Percentiles rank a stretch among this genome's conserved stretches.
Conservation (phyloP, 2,888 invertebrate species). For the Mesorhabditis sp. region DNA sequence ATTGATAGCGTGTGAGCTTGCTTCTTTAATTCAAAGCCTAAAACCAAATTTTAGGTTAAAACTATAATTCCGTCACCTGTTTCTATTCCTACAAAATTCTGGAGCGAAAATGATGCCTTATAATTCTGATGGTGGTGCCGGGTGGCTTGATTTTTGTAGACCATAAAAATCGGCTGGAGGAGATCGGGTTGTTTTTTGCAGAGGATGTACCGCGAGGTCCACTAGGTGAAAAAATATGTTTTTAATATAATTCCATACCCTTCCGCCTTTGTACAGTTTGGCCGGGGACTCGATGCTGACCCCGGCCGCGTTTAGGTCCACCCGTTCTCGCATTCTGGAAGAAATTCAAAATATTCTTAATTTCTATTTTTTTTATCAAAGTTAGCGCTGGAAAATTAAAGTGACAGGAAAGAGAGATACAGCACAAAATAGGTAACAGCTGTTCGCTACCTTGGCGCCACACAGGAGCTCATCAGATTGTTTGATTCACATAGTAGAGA, state of each 20-base stretch:
- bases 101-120: not conserved
- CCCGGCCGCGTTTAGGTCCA: not conserved
- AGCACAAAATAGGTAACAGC: not conserved
- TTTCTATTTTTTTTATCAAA: not conserved
- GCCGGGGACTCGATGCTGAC: not conserved
- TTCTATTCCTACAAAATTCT: not conserved
- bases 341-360: not conserved
- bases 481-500: not conserved
- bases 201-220: conserved; percentile 28
- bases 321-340: conserved; percentile 5
- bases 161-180: conserved; percentile 20
- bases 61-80: not conserved
- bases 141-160: conserved; percentile 25
- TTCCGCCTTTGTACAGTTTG: not conserved
- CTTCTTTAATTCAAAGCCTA: not conserved
- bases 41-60: not conserved
- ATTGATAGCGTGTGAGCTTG: not conserved
- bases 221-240: conserved; percentile 14
- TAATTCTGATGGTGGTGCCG: not conserved
- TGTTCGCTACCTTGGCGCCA: not conserved
- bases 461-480: conserved; percentile 2
- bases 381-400: not conserved
- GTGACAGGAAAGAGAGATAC: not conserved
- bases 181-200: conserved; percentile 30
- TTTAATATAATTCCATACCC: not conserved